These are phyloP conservation scores for Danio tinwini DNA, from an alignment of 2,797 vertebrate species.

Conservation along the genomic window DNA sequence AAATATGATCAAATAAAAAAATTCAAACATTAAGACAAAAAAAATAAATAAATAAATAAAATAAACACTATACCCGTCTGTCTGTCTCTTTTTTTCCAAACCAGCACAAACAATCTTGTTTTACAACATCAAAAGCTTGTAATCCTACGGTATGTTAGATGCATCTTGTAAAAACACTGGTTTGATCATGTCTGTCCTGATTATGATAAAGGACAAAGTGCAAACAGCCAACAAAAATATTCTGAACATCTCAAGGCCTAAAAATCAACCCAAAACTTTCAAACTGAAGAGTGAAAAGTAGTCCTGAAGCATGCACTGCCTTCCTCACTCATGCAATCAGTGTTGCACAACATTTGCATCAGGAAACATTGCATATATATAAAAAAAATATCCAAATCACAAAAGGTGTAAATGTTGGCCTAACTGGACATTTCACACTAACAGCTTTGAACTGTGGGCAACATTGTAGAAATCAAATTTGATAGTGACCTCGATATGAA, in stretches of 20 bases:
- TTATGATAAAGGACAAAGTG: slow-evolving; percentile 16
- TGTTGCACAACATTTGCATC: background rate
- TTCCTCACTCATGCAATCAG: background rate
- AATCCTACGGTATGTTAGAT: too few species aligned
- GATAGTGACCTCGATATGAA: background rate
- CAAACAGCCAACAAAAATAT: slow-evolving; percentile 14
- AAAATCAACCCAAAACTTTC: background rate
- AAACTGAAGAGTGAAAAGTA: background rate
- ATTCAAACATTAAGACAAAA: too few species aligned
- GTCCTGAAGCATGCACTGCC: background rate
- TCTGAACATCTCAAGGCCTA: background rate
- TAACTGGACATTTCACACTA: background rate
- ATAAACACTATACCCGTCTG: too few species aligned
- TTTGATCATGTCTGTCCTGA: background rate
- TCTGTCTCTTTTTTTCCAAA: background rate
- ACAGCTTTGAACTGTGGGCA: background rate
- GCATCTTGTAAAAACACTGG: too few species aligned
- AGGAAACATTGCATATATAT: background rate
- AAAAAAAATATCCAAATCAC: background rate
- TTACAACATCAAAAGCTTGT: background rate
- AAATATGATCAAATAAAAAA: background rate
- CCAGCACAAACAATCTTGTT: background rate
- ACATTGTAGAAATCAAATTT: background rate
- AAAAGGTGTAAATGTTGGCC: background rate
- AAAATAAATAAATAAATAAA: too few species aligned